phyloP scores from a whole-genome alignment of 2,797 vertebrate genomes.

The Micrastur ruficollis region DNA sequence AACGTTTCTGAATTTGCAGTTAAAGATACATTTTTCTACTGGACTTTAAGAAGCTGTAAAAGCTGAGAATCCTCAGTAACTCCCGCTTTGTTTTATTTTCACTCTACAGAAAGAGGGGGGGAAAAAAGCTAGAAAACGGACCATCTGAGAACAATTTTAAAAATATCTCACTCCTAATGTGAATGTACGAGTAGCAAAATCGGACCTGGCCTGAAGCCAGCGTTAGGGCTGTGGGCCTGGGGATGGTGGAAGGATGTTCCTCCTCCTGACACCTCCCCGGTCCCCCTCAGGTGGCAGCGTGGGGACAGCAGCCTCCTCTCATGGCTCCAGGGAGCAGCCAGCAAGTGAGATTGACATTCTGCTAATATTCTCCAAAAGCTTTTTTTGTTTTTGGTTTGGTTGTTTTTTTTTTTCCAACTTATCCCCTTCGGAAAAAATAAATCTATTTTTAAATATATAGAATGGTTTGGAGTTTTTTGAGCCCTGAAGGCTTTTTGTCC shows the following conservation, averaged over 20 bases:
- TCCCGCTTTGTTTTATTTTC: background rate
- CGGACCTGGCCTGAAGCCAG: background rate
- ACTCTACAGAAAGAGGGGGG: accelerated
- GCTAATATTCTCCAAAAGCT: background rate
- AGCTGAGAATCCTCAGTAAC: background rate
- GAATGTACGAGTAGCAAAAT: accelerated
- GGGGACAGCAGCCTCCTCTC: background rate
- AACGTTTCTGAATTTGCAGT: accelerated
- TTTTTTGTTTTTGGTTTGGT: background rate
- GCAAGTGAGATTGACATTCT: background rate
- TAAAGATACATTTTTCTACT: background rate
- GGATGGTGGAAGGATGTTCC: background rate
- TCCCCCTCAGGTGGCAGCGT: background rate
- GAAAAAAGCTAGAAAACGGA: accelerated
- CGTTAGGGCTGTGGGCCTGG: background rate
- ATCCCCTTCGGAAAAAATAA: background rate
- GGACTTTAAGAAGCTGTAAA: background rate
- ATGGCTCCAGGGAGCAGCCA: background rate
- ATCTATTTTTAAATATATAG: background rate
- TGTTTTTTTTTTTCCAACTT: background rate
- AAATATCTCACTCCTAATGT: accelerated
- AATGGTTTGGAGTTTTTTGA: background rate
- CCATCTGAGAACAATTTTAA: accelerated
- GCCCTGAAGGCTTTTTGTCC: constrained; percentile 19
- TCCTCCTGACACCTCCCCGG: background rate